A percentile compares a stretch with the other conserved stretches of the same genome.
phyloP scores from a whole-genome alignment of 2,888 invertebrate species.

The Acleris holmiana region DNA sequence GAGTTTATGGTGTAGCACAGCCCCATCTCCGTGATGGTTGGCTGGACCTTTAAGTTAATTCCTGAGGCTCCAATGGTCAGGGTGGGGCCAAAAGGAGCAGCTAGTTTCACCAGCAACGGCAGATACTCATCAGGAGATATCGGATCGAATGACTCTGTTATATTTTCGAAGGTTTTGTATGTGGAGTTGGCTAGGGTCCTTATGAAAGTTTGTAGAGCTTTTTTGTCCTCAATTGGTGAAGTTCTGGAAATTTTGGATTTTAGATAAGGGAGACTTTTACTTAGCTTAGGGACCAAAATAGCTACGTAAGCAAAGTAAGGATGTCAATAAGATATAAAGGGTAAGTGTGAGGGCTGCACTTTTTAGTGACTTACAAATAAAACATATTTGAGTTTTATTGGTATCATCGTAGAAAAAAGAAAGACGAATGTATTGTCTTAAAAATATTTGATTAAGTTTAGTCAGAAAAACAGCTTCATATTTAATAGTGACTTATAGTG shows the following conservation, averaged over 20 bases:
- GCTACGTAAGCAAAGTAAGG: no score
- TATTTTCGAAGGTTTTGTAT: constrained; percentile 84
- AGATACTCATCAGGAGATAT: constrained; percentile 84
- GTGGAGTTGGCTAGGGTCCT: constrained; percentile 82
- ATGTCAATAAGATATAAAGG: no score
- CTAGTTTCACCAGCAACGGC: constrained; percentile 74
- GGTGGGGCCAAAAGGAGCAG: constrained; percentile 75
- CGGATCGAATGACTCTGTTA: constrained; percentile 79
- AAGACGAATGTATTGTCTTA: no score
- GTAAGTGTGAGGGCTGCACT: no score
- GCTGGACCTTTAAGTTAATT: constrained; percentile 78
- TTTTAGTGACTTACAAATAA: no score
- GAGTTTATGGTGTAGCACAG: constrained; percentile 89
- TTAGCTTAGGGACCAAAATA: no score
- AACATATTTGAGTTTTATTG: no score
- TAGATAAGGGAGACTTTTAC: background rate
- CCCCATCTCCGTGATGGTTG: constrained; percentile 88
- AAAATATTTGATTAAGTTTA: no score
- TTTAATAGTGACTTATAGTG: no score
- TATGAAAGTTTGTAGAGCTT: constrained; percentile 82
- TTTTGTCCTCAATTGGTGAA: constrained; percentile 73
- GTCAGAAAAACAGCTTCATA: no score
- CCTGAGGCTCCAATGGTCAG: constrained; percentile 83
- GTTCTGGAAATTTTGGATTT: constrained; percentile 53
- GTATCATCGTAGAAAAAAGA: no score